Conservation (phyloP, 1,140 invertebrate genomes). For the Scaptomyza hsui region DNA sequence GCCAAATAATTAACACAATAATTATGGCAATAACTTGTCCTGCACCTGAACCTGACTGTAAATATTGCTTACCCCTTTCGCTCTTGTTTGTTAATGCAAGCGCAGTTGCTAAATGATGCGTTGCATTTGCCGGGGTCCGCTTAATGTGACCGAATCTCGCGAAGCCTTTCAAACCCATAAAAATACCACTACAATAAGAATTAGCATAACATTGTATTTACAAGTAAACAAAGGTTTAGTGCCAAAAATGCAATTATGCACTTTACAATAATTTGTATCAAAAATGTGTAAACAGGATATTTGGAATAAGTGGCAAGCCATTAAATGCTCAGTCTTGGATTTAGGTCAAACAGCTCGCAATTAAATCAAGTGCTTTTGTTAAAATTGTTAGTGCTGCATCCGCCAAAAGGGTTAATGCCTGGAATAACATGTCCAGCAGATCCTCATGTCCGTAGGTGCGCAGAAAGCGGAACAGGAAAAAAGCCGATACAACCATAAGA, state of each 20-base stretch:
- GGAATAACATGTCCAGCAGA: conserved; percentile 18
- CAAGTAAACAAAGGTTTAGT: background rate
- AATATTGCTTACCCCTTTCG: background rate
- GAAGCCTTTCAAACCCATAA: background rate
- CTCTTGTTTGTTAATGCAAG: background rate
- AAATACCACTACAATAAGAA: background rate
- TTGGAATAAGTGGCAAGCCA: background rate
- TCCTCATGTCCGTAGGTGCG: conserved; percentile 3
- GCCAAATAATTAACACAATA: background rate
- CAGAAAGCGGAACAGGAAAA: conserved; percentile 40
- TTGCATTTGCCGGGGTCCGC: conserved; percentile 4
- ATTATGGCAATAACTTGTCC: background rate
- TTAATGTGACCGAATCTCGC: background rate
- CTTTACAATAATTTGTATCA: background rate
- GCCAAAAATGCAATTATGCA: background rate
- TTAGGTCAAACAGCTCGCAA: background rate
- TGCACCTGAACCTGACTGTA: conserved; percentile 4
- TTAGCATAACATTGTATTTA: background rate
- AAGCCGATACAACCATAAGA: conserved; percentile 22
- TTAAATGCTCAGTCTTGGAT: background rate
- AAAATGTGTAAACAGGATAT: background rate
- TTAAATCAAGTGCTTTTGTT: conserved; percentile 1
- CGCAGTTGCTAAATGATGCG: background rate
- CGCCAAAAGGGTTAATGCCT: background rate
- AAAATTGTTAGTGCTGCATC: conserved; percentile 2